phyloP scores from a whole-genome alignment of 2,888 invertebrate species.

The Drosophila paranaensis region DNA sequence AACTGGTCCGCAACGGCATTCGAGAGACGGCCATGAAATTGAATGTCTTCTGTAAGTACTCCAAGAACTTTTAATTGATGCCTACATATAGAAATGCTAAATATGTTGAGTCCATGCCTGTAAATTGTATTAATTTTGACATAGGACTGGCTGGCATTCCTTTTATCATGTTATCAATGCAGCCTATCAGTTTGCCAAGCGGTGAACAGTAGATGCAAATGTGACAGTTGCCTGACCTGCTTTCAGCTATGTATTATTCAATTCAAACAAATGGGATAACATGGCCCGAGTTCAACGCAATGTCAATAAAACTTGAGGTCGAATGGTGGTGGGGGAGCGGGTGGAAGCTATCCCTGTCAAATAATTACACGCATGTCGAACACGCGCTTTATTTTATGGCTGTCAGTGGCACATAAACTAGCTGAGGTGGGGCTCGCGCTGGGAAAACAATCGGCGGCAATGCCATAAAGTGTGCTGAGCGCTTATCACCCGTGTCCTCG shows the following conservation, averaged over 20 bases:
- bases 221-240: conserved; percentile 23
- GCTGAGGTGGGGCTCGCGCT: conserved; percentile 3
- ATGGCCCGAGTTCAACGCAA: conserved; percentile 19
- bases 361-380: conserved; percentile 60
- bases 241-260: conserved; percentile 21
- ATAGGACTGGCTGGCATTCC: too few relatives aligned
- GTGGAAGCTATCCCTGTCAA: conserved; percentile 22
- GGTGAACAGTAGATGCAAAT: conserved; percentile 9
- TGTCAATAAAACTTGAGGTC: conserved; percentile 25
- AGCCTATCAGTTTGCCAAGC: neutral
- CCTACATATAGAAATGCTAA: too few relatives aligned
- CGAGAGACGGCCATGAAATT: conserved; percentile 92
- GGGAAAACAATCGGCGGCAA: conserved; percentile 25
- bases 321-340: neutral
- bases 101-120: too few relatives aligned
- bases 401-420: conserved; percentile 50
- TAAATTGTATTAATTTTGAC: too few relatives aligned
- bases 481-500: conserved; percentile 73
- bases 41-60: conserved; percentile 94
- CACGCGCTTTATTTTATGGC: conserved; percentile 55
- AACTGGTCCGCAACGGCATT: conserved; percentile 89
- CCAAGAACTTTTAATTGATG: too few relatives aligned
- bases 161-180: neutral
- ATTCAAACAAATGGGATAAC: conserved; percentile 28
- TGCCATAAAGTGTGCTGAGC: conserved; percentile 65